Evolutionary conservation across 1,140 invertebrate genomes (phyloP).

Genomic region (Pomacea maculata): DNA sequence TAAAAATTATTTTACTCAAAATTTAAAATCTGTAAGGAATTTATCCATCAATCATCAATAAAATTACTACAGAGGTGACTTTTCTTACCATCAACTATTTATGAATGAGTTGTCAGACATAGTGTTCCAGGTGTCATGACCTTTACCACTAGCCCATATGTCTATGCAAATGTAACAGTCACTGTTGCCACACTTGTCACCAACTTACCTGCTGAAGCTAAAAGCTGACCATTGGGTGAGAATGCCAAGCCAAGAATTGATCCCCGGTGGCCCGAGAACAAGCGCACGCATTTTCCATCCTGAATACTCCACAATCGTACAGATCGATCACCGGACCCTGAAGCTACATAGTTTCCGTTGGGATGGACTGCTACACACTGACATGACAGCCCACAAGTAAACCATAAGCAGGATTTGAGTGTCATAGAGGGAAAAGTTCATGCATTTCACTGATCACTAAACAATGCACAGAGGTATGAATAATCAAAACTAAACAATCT

Average conservation of each 20-base stretch:
- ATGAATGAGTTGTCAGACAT: no score
- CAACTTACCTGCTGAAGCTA: constrained; percentile 71
- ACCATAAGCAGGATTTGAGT: background rate
- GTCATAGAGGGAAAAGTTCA: background rate
- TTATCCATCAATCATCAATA: no score
- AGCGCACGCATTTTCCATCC: constrained; percentile 52
- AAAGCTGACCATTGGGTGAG: constrained; percentile 76
- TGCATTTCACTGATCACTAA: background rate
- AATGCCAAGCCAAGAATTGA: constrained; percentile 74
- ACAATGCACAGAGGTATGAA: background rate
- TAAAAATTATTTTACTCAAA: no score
- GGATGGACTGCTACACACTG: constrained; percentile 97
- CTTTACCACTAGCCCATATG: no score
- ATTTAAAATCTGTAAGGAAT: no score
- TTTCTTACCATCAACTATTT: no score
- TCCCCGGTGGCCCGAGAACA: constrained; percentile 70
- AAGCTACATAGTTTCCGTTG: constrained; percentile 96
- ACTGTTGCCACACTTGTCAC: background rate
- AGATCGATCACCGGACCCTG: constrained; percentile 93
- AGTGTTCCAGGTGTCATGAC: no score
- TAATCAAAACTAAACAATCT: no score
- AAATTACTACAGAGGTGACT: no score
- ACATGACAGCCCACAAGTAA: background rate
- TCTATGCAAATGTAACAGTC: no score
- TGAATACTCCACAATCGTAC: constrained; percentile 94